Base-by-base conservation (phyloP, 1,140 invertebrate genomes). In the Sitophilus oryzae region DNA sequence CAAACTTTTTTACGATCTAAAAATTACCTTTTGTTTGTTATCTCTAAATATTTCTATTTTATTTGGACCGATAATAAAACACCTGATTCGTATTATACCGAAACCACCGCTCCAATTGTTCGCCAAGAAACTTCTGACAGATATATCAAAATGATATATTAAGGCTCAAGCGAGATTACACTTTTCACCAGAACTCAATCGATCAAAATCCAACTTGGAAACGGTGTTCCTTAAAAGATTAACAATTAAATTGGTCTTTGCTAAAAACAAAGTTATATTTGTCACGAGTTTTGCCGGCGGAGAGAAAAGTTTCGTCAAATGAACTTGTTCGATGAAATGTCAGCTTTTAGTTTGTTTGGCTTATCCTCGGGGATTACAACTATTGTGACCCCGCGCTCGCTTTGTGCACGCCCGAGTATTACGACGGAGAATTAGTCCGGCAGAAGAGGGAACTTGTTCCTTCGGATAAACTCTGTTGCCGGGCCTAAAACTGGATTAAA, bases 321-420 rank as follows among this genome's bases (percentile, higher is more conserved):
- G 44, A 55, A 55, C 40, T 55, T 55, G 44, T 48, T 48, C 44
- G 52, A 48, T 43, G 46, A 55, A 55, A 55, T 55, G 52, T 44
- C 52, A 46, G 38, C 56, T 58, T 58, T 58, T 49, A 61, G 59
- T 57, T 61, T 61, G 59, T 58, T 61, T 58, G 36, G 49, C 44
- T 46, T 54, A 61, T 61, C 55, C 59, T 34, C 10, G 44, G 55
- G 59, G 59, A 61, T 61, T 61, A 61, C 54, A 30, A 44, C 50
- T 46, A 61, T 61, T 61, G 59, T 61, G 55, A 52, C 51, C 55
- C 45, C 56, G 59, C n/a, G n/a, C n/a, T n/a, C n/a, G n/a, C 44
- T 42, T 54, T 42, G 40, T 42, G 40, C 40, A 9, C 20, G 30
- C 43, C n/a, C 41, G 43, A 44, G 59, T 51, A 58, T 61, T 61